Base-by-base conservation (phyloP, 2,888 invertebrate genomes). In the Periphyllus acericola region DNA sequence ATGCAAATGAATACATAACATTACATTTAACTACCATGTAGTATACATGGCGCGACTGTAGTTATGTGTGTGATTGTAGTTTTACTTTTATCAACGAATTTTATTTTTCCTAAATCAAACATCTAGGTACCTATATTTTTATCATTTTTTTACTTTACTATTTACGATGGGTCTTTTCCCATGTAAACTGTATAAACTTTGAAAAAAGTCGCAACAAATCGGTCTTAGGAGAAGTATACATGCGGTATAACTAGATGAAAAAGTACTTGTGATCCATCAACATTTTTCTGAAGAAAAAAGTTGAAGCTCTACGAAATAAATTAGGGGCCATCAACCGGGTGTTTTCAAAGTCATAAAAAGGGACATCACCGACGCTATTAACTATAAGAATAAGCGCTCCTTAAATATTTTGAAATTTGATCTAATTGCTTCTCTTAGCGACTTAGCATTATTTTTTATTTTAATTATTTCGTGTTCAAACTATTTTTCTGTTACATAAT, bases 101-200 rank as follows among this genome's bases (percentile, higher is more conserved):
- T 72, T n/a, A 25, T 25, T 32, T 72, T 19, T 52, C 52, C n/a
- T 5, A 83, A 52, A 72, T 83, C 52, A 32, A 71, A 82, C n/a
- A 71, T 46, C 40, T 72, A n/a, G n/a, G n/a, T n/a, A 34, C 52
- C 32, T 25, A 52, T 68, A 40, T 29, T 52, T n/a, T 79, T 78
- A 0, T 36, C 4, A 21, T 78, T 34, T 29, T 79, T 79, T 79
- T 80, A 19, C n/a, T 66, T 29, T 40, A 40, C 32, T 17, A 6
- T 72, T 52, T 71, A 34, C 46, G 29, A 0, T 46, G 25, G 6
- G 21, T 83, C 25, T 71, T 82, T 52, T 82, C 52, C 46, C 52
- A 52, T 83, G 72, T 83, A 72, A 83, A 83, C 32, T 72, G 52
- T n/a, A 36, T 34, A 72, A 83, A 83, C 71, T 83, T 83, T 72